A percentile compares a stretch with the other conserved stretches of the same genome.
phyloP scores from a whole-genome alignment of 2,113 vertebrate species.

The Eonycteris spelaea region DNA sequence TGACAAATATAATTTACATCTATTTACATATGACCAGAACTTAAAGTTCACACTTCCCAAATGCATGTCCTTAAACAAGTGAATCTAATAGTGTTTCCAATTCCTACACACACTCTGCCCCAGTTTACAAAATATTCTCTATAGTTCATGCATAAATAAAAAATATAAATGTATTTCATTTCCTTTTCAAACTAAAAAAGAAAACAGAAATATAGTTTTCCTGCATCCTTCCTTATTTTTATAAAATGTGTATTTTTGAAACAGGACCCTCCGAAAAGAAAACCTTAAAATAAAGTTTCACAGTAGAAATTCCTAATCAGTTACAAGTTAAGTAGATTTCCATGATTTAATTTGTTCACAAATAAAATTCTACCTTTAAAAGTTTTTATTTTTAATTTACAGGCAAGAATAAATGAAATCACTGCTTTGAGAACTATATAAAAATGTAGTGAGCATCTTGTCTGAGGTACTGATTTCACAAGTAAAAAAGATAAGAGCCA shows the following conservation, averaged over 20 bases:
- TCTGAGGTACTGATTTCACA: conserved; percentile 20
- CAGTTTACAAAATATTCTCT: background rate
- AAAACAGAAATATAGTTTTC: background rate
- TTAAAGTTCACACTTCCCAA: background rate
- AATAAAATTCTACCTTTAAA: conserved; percentile 28
- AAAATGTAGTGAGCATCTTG: background rate
- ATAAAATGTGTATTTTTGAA: background rate
- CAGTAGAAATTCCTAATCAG: background rate
- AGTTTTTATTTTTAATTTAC: background rate
- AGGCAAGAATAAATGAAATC: background rate
- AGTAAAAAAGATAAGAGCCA: conserved; percentile 9
- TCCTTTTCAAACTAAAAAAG: conserved; percentile 23
- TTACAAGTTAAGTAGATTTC: background rate
- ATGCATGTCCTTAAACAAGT: background rate
- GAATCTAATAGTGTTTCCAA: background rate
- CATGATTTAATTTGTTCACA: background rate
- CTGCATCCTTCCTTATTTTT: background rate
- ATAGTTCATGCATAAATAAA: conserved; percentile 1
- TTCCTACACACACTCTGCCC: background rate
- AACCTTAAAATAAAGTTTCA: background rate
- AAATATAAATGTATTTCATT: background rate
- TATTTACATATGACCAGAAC: background rate
- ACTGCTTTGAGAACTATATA: background rate
- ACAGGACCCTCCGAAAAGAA: background rate
- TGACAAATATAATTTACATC: background rate